phyloP scores from a whole-genome alignment of 2,797 vertebrate genomes.

The Tinamus major region DNA sequence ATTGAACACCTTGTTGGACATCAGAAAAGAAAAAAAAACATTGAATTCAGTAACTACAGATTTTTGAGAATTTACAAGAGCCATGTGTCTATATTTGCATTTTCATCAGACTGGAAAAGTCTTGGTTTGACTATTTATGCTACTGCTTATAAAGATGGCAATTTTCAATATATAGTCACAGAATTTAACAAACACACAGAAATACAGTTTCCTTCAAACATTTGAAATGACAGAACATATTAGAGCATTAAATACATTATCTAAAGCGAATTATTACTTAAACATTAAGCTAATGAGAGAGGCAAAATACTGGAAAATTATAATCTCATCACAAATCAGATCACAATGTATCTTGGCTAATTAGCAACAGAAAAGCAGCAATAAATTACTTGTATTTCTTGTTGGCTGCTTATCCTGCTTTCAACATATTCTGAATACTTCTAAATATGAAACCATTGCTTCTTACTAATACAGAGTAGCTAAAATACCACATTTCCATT shows the following conservation, averaged over 20 bases:
- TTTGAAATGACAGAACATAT: not conserved
- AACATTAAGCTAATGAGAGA: constrained; percentile 58
- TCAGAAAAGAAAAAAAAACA: not conserved
- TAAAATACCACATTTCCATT: not conserved
- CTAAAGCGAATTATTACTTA: constrained; percentile 56
- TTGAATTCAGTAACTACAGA: not conserved
- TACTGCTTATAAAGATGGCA: not conserved
- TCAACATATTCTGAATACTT: constrained; percentile 7
- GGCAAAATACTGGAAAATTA: constrained; percentile 54
- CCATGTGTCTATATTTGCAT: not conserved
- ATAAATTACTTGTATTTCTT: constrained; percentile 25
- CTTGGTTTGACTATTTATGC: not conserved
- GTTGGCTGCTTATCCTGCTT: not conserved
- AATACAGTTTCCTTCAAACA: not conserved
- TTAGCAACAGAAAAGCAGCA: constrained; percentile 42
- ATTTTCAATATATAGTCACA: not conserved
- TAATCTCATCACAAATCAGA: constrained; percentile 62
- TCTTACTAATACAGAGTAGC: not conserved
- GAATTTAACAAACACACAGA: not conserved
- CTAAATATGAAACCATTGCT: not conserved
- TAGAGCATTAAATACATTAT: constrained; percentile 33
- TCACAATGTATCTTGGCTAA: constrained; percentile 23
- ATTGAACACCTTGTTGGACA: not conserved
- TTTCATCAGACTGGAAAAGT: not conserved
- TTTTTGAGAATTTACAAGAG: not conserved